phyloP scores from a whole-genome alignment of 1,140 invertebrate species.

The Pseudomyrmex pallidus region DNA sequence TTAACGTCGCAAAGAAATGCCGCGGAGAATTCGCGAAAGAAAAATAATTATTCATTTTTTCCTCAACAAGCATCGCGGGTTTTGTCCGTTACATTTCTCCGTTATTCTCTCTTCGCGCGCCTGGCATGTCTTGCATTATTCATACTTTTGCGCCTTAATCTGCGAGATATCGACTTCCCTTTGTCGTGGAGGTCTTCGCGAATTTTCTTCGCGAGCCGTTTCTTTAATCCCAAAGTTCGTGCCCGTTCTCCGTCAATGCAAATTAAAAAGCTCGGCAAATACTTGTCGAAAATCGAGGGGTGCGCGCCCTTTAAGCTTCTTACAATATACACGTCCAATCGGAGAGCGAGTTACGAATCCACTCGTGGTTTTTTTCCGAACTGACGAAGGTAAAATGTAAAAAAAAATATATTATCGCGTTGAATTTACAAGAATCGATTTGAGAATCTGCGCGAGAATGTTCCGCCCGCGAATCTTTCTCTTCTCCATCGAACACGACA shows the following conservation, averaged over 20 bases:
- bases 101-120: neutral
- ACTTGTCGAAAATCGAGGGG: slow-evolving; percentile 18
- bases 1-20: neutral
- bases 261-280: slow-evolving; percentile 44
- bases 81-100: neutral
- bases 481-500: neutral
- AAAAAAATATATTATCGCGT: neutral
- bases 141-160: slow-evolving; percentile 46
- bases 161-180: slow-evolving; percentile 38
- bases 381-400: neutral
- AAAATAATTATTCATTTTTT: neutral
- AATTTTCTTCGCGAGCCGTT: slow-evolving; percentile 11
- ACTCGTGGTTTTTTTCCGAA: slow-evolving; percentile 6
- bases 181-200: slow-evolving; percentile 27
- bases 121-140: slow-evolving; percentile 15
- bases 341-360: neutral
- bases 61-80: too few species aligned
- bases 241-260: slow-evolving; percentile 7
- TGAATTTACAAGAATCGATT: slow-evolving; percentile 26
- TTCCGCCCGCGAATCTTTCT: neutral
- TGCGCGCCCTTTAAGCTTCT: neutral
- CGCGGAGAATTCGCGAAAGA: neutral
- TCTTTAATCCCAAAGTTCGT: slow-evolving; percentile 30
- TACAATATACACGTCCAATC: neutral
- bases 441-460: neutral